A percentile compares a stretch with the other conserved stretches of the same genome.
Conservation (phyloP, 2,888 invertebrate species). For the Tetheella fluctuosa region DNA sequence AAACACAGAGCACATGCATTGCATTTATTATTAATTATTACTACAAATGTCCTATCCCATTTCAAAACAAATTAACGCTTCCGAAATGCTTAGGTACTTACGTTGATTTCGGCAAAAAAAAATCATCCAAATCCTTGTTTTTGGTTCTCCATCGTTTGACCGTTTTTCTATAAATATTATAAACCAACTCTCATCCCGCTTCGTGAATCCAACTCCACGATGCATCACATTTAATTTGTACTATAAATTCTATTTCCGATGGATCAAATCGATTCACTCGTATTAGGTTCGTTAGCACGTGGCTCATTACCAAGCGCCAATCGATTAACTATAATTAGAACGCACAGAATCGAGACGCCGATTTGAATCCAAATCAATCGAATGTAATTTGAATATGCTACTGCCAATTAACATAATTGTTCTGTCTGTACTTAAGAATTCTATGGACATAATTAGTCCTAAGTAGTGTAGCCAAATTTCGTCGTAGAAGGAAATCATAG, state of each 20-base stretch:
- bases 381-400: constrained; percentile 3
- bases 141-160: too few relatives aligned
- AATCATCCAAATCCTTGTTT: too few relatives aligned
- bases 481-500: too few relatives aligned
- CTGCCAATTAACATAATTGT: constrained; percentile 9
- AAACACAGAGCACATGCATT: too few relatives aligned
- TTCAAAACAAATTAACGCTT: too few relatives aligned
- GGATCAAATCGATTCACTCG: constrained; percentile 3
- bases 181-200: neutral
- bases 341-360: constrained; percentile 12
- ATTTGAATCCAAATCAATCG: constrained; percentile 10
- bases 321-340: constrained; percentile 13
- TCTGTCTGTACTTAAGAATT: neutral
- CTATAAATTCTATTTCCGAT: constrained; percentile 3
- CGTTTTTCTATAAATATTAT: neutral
- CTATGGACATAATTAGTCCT: neutral
- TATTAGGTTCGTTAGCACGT: constrained; percentile 10
- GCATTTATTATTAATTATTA: too few relatives aligned
- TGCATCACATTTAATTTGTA: neutral
- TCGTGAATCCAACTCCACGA: neutral
- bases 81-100: too few relatives aligned
- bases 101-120: too few relatives aligned
- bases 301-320: constrained; percentile 8
- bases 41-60: too few relatives aligned
- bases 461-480: too few relatives aligned